phyloP scores from a whole-genome alignment of 2,113 vertebrate species.

The Paralichthys olivaceus region DNA sequence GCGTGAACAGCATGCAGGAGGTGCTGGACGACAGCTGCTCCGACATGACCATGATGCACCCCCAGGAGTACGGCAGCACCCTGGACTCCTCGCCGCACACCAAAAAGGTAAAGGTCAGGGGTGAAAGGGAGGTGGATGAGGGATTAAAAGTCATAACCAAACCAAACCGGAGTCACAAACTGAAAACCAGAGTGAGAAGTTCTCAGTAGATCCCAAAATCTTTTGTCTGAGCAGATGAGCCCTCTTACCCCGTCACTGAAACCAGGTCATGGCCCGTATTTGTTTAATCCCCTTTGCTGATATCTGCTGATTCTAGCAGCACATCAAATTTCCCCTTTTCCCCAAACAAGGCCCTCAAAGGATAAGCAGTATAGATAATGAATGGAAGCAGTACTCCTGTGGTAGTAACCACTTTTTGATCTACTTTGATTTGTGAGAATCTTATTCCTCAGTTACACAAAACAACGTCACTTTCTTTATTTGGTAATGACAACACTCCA shows the following conservation, averaged over 20 bases:
- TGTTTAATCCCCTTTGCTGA: not conserved
- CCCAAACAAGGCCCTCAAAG: too few relatives aligned
- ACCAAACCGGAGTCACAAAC: not conserved
- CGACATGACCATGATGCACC: conserved; percentile 88
- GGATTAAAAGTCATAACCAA: not conserved
- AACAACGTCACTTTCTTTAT: not conserved
- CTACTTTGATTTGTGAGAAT: not conserved
- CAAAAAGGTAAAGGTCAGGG: conserved; percentile 87
- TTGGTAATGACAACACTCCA: conserved; percentile 10
- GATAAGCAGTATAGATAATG: too few relatives aligned
- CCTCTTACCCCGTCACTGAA: not conserved
- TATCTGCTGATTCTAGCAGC: too few relatives aligned
- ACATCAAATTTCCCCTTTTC: too few relatives aligned
- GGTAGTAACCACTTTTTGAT: not conserved
- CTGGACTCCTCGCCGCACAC: conserved; percentile 87
- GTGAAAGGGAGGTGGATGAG: not conserved
- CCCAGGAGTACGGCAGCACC: conserved; percentile 86
- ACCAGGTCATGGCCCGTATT: not conserved
- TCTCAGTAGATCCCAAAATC: not conserved
- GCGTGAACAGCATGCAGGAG: conserved; percentile 98
- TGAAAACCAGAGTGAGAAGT: not conserved
- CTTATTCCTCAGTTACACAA: not conserved
- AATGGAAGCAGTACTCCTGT: not conserved
- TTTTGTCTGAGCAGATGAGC: not conserved
- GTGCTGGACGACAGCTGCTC: conserved; percentile 93